A percentile compares a stretch with the other conserved stretches of the same genome.
phyloP scores from a whole-genome alignment of 2,113 vertebrate genomes.

The Neogobius melanostomus region DNA sequence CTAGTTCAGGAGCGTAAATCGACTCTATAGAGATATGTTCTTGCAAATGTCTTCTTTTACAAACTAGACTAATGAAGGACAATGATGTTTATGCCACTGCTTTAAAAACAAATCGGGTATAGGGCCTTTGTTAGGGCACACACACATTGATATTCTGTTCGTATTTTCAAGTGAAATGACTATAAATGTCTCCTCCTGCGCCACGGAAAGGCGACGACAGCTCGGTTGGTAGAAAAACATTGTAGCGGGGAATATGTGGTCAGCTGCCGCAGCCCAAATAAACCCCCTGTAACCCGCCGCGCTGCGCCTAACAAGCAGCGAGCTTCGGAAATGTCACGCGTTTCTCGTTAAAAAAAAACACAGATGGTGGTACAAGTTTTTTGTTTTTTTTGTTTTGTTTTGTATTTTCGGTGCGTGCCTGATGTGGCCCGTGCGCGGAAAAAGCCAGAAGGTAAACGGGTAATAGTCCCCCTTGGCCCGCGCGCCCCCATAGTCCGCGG shows the following conservation, averaged over 20 bases:
- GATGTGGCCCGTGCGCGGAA: conserved; percentile 49
- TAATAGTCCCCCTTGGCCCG: conserved; percentile 80
- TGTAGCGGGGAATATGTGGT: conserved; percentile 52
- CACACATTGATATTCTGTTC: neutral
- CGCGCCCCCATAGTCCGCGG: conserved; percentile 90
- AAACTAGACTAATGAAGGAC: too few species aligned
- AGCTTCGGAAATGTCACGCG: conserved; percentile 34
- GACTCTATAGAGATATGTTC: too few species aligned
- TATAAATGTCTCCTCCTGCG: conserved; percentile 31
- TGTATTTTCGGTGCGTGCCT: conserved; percentile 47
- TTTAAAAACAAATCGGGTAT: too few species aligned
- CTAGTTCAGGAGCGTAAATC: too few species aligned
- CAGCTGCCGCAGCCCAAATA: conserved; percentile 35
- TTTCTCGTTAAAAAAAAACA: conserved; percentile 43
- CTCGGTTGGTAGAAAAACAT: conserved; percentile 52
- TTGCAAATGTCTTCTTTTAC: too few species aligned
- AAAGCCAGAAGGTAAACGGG: conserved; percentile 78
- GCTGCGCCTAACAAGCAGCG: conserved; percentile 14
- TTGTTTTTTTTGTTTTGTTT: too few species aligned
- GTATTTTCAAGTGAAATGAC: neutral
- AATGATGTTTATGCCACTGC: too few species aligned
- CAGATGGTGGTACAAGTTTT: conserved; percentile 67
- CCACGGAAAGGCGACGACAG: conserved; percentile 50
- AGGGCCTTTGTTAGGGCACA: too few species aligned
- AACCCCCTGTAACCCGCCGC: conserved; percentile 5